These are phyloP conservation scores for Metacarcinus magister DNA, from an alignment of 2,888 invertebrate genomes.

Conservation along the genomic window DNA sequence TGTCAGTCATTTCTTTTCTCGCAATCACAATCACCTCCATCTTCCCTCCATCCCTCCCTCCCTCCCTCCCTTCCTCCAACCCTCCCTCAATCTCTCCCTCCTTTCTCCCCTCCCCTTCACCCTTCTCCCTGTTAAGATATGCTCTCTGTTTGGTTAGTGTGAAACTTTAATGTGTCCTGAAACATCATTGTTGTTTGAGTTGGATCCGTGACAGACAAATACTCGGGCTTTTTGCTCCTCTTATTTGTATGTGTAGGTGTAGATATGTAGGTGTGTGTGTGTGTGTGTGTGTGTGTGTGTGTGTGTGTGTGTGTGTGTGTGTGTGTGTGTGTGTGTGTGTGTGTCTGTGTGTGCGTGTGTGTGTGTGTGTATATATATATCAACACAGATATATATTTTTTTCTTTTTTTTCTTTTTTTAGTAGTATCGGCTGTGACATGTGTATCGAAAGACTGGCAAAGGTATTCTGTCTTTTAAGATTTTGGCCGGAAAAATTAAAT, in stretches of 20 bases:
- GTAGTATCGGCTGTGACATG: neutral
- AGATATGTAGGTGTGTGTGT: neutral
- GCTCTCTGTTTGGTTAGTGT: neutral
- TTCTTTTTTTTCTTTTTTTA: neutral
- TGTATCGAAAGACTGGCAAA: slow-evolving; percentile 10
- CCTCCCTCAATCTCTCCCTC: neutral
- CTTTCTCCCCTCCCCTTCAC: neutral
- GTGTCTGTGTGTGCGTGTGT: no score
- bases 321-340: neutral
- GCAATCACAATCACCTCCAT: neutral
- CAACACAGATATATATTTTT: neutral
- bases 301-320: neutral
- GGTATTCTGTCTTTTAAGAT: slow-evolving; percentile 6
- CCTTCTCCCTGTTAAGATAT: neutral
- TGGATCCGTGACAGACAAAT: neutral
- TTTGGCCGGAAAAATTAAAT: slow-evolving; percentile 41
- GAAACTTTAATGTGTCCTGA: neutral
- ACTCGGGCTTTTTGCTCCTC: neutral
- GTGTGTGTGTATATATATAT: neutral
- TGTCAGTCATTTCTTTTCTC: neutral
- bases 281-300: neutral
- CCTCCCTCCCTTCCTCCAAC: neutral
- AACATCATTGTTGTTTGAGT: slow-evolving; percentile 22
- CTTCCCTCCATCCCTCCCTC: no score
- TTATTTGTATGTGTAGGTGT: neutral